Evolutionary conservation across 2,888 invertebrate species (phyloP), one percentile per base, ranked within the genome.

Genomic region (Drosophila melanosoma): DNA sequence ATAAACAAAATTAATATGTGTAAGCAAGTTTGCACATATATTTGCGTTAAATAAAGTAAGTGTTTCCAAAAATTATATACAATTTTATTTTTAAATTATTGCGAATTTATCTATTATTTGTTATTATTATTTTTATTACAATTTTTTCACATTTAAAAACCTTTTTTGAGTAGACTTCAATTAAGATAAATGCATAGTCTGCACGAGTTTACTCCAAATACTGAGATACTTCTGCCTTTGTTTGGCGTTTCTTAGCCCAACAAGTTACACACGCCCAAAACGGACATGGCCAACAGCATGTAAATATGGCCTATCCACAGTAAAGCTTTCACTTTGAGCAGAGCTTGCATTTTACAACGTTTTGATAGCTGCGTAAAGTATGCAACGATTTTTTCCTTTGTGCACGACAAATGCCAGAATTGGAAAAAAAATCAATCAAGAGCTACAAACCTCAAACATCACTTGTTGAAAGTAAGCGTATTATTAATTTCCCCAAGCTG

Each of bases 181-280:
- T 23, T 15, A 15, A 45, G 45, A 15, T 45, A 23, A 4, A 7
- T 15, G 1, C 1, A 1, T 15, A 15, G 20, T 36, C 23, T 10
- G 23, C 11, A 23, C 35, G 8, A 35, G 36, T 23, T 36, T 54
- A 15, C 35, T 53, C 12, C n/a, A 20, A 35, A 20, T 53, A 15
- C n/a, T 17, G 11, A 36, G 23, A 11, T n/a, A 38, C 17, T 17
- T 56, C 17, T n/a, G 36, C 23, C 12, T 40, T 29, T 29, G n/a
- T 32, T 38, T 20, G n/a, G 15, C 17, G 42, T 17, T 57, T 45
- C 15, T 12, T 36, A 45, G 81, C 64, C 53, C 15, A n/a, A 10
- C 45, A 32, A 8, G 20, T 56, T 48, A 35, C 35, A 15, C 23
- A 66, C 72, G 57, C 68, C 54, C 56, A 29, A 29, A 29, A 29